A percentile compares a stretch with the other conserved stretches of the same genome.
Evolutionary conservation across 2,113 vertebrate genomes (phyloP).

Genomic region (Pterocles orientalis): DNA sequence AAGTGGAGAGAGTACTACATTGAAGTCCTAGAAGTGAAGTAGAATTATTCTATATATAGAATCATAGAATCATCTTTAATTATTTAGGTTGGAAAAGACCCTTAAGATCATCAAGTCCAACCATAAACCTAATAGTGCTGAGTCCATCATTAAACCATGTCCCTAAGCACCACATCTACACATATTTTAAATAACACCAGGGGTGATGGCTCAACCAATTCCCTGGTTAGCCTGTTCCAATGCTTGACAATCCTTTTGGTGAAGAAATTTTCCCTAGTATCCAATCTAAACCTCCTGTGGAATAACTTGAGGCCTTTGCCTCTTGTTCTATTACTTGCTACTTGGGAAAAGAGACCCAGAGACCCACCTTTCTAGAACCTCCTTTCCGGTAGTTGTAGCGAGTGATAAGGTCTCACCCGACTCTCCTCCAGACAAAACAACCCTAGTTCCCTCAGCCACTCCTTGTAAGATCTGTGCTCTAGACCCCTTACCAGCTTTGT

Average conservation of each 20-base stretch:
- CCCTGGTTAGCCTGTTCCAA: not conserved
- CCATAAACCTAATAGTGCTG: not conserved
- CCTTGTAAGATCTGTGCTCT: not conserved
- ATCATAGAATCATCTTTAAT: not conserved
- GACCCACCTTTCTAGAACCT: rapidly evolving
- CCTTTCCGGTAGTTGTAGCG: not conserved
- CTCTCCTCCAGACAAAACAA: not conserved
- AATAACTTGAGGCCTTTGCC: not conserved
- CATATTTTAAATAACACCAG: not conserved
- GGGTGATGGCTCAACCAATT: not conserved
- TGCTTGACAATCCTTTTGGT: not conserved
- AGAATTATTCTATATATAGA: not conserved
- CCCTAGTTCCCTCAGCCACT: rapidly evolving
- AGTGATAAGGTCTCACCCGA: too few relatives aligned
- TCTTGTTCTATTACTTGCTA: not conserved
- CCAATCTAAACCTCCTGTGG: not conserved
- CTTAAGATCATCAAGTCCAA: not conserved
- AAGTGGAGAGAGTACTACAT: not conserved
- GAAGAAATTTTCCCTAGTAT: not conserved
- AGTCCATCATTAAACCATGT: not conserved
- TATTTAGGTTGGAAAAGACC: not conserved
- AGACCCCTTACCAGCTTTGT: not conserved
- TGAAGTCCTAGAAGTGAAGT: not conserved
- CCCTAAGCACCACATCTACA: too few relatives aligned
- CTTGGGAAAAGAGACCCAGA: not conserved